phyloP scores from a whole-genome alignment of 2,113 vertebrate genomes.

The Platanista minor region DNA sequence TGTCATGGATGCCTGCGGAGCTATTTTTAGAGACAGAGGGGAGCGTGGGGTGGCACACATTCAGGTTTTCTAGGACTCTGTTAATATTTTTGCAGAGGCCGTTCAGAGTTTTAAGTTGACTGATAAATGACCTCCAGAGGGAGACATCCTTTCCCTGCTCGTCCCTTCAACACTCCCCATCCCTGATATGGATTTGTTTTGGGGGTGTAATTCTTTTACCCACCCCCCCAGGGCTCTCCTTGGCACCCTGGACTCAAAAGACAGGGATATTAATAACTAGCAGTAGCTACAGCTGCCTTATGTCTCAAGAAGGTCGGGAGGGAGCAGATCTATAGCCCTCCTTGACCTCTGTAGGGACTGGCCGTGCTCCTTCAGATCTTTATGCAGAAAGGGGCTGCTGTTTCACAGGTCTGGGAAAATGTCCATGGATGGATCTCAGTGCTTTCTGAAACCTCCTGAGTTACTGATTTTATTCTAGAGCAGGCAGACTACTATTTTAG shows the following conservation, averaged over 20 bases:
- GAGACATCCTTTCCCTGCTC: neutral
- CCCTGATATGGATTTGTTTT: neutral
- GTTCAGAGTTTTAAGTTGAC: neutral
- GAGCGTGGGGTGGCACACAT: neutral
- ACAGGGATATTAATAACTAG: conserved; percentile 51
- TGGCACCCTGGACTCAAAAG: conserved; percentile 52
- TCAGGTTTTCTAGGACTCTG: conserved; percentile 24
- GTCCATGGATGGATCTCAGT: neutral
- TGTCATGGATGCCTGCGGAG: neutral
- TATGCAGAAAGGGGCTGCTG: neutral
- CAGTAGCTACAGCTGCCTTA: neutral
- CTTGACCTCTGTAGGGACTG: neutral
- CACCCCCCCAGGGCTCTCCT: neutral
- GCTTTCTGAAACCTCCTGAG: neutral
- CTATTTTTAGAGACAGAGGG: conserved; percentile 8
- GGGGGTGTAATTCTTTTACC: neutral
- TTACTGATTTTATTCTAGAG: neutral
- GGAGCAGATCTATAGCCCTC: conserved; percentile 40
- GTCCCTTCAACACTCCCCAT: neutral
- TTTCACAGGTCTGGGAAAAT: neutral
- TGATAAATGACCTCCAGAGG: neutral
- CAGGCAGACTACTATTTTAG: neutral
- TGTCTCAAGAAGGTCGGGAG: conserved; percentile 14
- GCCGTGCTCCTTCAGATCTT: neutral
- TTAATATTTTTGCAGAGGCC: conserved; percentile 30